Evolutionary conservation across 1,140 invertebrate species (phyloP).

Genomic region (Gryon sp.): DNA sequence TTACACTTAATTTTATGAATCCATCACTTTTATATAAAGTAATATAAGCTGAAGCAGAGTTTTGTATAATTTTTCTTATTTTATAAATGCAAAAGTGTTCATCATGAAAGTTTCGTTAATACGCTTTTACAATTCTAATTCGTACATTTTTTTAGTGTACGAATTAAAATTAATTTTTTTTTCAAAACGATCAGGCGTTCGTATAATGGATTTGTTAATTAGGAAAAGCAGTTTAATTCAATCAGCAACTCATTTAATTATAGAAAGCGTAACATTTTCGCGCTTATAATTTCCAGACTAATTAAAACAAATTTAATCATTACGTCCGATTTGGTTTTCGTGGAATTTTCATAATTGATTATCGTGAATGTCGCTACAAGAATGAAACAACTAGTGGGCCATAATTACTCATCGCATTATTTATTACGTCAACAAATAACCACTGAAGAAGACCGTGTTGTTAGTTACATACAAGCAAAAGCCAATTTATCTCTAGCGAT

Average conservation of each 20-base stretch:
- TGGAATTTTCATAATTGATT: constrained; percentile 63
- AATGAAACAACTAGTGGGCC: constrained; percentile 26
- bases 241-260: constrained; percentile 55
- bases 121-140: constrained; percentile 17
- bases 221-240: constrained; percentile 54
- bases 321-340: constrained; percentile 35
- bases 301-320: constrained; percentile 62
- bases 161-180: too few species aligned
- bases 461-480: constrained; percentile 25
- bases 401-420: constrained; percentile 59
- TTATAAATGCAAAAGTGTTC: too few species aligned
- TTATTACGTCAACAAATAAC: constrained; percentile 7
- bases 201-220: constrained; percentile 52
- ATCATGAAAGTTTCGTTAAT: too few species aligned
- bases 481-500: constrained; percentile 32
- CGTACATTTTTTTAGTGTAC: constrained; percentile 6
- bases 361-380: constrained; percentile 42
- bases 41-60: too few species aligned
- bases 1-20: too few species aligned
- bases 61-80: too few species aligned
- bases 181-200: not conserved
- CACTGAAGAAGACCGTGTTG: constrained; percentile 17
- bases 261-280: constrained; percentile 47
- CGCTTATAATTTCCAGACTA: constrained; percentile 39
- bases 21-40: too few species aligned